phyloP scores from a whole-genome alignment of 1,140 invertebrate species.

The Conus ventricosus region DNA sequence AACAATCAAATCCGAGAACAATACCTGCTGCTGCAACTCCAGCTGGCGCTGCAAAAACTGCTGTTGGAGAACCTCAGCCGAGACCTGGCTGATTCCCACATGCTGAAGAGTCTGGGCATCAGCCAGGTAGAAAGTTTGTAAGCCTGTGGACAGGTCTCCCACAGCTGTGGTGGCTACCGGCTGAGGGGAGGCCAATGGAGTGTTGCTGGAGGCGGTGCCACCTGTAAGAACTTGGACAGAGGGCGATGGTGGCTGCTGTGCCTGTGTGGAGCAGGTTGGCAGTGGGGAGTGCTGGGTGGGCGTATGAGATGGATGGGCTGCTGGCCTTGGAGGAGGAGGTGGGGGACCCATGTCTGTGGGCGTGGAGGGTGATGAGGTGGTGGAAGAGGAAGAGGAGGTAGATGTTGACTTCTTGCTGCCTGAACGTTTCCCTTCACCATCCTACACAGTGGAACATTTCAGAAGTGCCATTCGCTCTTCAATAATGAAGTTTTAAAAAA shows the following conservation, averaged over 20 bases:
- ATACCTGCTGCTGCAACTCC: slow-evolving; percentile 35
- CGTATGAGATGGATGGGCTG: slow-evolving; percentile 39
- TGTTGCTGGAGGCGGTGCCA: neutral
- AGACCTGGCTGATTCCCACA: slow-evolving; percentile 37
- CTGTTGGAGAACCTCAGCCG: slow-evolving; percentile 45
- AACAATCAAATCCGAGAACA: neutral
- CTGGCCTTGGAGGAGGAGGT: slow-evolving; percentile 42
- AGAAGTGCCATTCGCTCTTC: slow-evolving; percentile 7
- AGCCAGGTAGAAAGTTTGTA: slow-evolving; percentile 3
- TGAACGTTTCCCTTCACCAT: slow-evolving; percentile 25
- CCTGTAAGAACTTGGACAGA: slow-evolving; percentile 7
- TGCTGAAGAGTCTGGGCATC: slow-evolving; percentile 16
- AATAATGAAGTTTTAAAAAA: neutral
- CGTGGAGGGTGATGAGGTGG: slow-evolving; percentile 30
- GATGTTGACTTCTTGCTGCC: slow-evolving; percentile 31
- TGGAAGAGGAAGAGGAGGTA: slow-evolving; percentile 35
- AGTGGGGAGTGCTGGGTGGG: slow-evolving; percentile 26
- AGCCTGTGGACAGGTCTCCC: neutral
- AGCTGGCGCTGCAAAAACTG: slow-evolving; percentile 41
- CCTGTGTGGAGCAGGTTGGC: slow-evolving; percentile 20
- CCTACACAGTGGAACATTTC: slow-evolving; percentile 27
- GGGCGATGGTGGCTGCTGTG: slow-evolving; percentile 38
- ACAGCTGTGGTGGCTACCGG: slow-evolving; percentile 25
- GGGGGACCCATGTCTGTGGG: slow-evolving; percentile 51
- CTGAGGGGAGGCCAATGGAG: slow-evolving; percentile 44